Evolutionary conservation across 35 echinoderm and acorn worm species (phyloP).

Genomic region (Apostichopus californicus): DNA sequence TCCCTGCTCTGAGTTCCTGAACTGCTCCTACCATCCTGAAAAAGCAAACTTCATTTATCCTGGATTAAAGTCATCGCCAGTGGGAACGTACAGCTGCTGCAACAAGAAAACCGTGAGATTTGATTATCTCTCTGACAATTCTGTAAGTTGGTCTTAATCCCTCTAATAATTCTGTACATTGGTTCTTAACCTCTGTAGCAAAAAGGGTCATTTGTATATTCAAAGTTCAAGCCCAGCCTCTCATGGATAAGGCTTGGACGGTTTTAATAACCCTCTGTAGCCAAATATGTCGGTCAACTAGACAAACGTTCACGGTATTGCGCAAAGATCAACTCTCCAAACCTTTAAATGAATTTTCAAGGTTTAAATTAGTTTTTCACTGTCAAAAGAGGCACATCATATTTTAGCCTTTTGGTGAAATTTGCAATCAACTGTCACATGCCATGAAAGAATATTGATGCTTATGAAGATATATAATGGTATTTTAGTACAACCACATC

Average conservation of each 20-base stretch:
- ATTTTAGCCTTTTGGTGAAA: too few relatives aligned
- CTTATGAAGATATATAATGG: background rate
- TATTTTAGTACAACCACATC: too few relatives aligned
- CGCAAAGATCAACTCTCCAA: too few relatives aligned
- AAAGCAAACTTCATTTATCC: conserved; percentile 67
- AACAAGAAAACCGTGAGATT: conserved; percentile 77
- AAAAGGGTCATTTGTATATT: background rate
- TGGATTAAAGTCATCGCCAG: conserved; percentile 47
- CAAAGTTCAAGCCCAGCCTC: background rate
- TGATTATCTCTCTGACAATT: conserved; percentile 52
- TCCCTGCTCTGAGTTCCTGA: conserved; percentile 75
- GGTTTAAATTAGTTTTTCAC: too few relatives aligned
- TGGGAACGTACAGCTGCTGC: conserved; percentile 86
- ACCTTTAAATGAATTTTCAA: too few relatives aligned
- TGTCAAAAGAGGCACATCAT: too few relatives aligned
- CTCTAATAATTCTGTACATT: too few relatives aligned
- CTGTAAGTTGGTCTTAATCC: conserved; percentile 22
- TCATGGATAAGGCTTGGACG: background rate
- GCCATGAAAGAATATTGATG: too few relatives aligned
- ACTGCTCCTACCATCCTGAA: conserved; percentile 81
- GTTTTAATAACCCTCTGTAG: too few relatives aligned
- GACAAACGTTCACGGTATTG: too few relatives aligned
- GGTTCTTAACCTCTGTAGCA: background rate
- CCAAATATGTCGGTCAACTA: too few relatives aligned
- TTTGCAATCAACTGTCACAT: too few relatives aligned